Evolutionary conservation across 2,888 invertebrate genomes (phyloP).

Genomic region (Maniola hyperantus): DNA sequence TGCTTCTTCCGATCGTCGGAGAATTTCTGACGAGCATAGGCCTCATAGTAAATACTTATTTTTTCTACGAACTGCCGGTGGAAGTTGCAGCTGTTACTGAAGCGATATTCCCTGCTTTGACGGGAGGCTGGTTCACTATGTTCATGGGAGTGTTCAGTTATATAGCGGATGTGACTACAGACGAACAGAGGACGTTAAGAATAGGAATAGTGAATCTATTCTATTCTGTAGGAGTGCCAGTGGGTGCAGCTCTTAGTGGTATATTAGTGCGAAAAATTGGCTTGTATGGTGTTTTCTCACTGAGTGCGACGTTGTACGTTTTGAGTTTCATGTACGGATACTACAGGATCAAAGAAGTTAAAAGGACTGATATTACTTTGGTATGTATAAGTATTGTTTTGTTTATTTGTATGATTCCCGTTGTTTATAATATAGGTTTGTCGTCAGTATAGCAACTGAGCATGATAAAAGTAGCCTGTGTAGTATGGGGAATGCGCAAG

Average conservation of each 20-base stretch:
- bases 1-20: slow-evolving; percentile 91
- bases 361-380: slow-evolving; percentile 58
- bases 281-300: slow-evolving; percentile 91
- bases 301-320: slow-evolving; percentile 88
- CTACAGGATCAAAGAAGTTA: slow-evolving; percentile 87
- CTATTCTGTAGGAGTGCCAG: slow-evolving; percentile 92
- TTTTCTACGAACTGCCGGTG: slow-evolving; percentile 90
- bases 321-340: slow-evolving; percentile 89
- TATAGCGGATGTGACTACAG: slow-evolving; percentile 92
- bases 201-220: slow-evolving; percentile 95
- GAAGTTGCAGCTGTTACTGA: slow-evolving; percentile 91
- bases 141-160: slow-evolving; percentile 95
- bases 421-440: background rate
- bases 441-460: no score
- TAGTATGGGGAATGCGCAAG: no score
- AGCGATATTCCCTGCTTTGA: slow-evolving; percentile 90
- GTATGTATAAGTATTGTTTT: slow-evolving; percentile 54
- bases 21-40: slow-evolving; percentile 91
- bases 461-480: no score
- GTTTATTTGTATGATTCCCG: background rate
- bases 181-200: slow-evolving; percentile 91
- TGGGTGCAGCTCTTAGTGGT: slow-evolving; percentile 95
- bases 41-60: slow-evolving; percentile 90
- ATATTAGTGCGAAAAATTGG: slow-evolving; percentile 88
- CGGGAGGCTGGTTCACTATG: slow-evolving; percentile 95